Evolutionary conservation across 2,113 vertebrate genomes (phyloP).

Genomic region (Sisor rabdophorus): DNA sequence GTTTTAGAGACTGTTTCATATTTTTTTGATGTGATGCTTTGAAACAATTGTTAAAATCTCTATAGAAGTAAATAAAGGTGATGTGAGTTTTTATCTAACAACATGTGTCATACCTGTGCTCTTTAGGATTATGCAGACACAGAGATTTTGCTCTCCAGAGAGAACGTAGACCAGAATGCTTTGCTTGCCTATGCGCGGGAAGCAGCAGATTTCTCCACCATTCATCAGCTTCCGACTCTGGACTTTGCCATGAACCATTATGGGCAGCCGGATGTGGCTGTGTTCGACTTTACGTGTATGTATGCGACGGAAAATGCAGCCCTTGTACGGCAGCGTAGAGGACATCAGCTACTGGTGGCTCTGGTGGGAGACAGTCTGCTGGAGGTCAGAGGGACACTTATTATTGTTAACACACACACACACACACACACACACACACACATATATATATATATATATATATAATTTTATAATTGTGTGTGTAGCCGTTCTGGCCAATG

Average conservation of each 20-base stretch:
- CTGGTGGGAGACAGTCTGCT: slow-evolving; percentile 94
- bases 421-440: no score
- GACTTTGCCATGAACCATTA: slow-evolving; percentile 97
- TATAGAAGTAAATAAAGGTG: no score
- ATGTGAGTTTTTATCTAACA: no score
- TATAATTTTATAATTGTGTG: background rate
- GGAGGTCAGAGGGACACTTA: slow-evolving; percentile 72
- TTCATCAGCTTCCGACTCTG: slow-evolving; percentile 82
- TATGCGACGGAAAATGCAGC: slow-evolving; percentile 91
- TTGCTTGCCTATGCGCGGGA: slow-evolving; percentile 83
- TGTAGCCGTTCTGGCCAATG: slow-evolving; percentile 96
- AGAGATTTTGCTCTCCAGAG: slow-evolving; percentile 80
- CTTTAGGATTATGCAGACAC: slow-evolving; percentile 86
- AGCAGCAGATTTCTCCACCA: slow-evolving; percentile 91
- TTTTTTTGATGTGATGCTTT: no score
- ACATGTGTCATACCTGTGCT: background rate
- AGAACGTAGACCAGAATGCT: slow-evolving; percentile 90
- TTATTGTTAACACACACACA: no score
- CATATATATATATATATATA: background rate
- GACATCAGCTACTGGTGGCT: slow-evolving; percentile 81
- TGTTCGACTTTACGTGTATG: slow-evolving; percentile 99
- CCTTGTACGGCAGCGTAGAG: slow-evolving; percentile 77
- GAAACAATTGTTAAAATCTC: no score
- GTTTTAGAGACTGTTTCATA: no score
- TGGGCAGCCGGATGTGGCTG: slow-evolving; percentile 90